Evolutionary conservation across 2,888 invertebrate species (phyloP).

Genomic region (Cerastoderma edule): DNA sequence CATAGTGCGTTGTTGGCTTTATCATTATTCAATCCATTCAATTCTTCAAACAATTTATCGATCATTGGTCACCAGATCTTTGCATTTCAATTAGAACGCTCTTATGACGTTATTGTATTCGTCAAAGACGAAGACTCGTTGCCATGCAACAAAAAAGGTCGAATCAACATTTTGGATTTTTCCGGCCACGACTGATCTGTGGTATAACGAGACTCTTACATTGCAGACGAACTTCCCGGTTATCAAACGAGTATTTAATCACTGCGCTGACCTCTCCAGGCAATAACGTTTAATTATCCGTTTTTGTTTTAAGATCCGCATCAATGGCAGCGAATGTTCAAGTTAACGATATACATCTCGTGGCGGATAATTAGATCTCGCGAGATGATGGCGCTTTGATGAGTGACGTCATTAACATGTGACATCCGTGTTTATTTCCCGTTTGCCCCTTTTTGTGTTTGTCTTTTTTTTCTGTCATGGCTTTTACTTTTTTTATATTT

Average conservation of each 20-base stretch:
- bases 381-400: slow-evolving; percentile 14
- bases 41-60: too few relatives aligned
- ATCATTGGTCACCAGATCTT: too few relatives aligned
- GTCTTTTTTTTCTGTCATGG: too few relatives aligned
- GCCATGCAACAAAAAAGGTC: too few relatives aligned
- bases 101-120: too few relatives aligned
- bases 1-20: too few relatives aligned
- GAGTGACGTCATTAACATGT: not conserved
- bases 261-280: slow-evolving; percentile 5
- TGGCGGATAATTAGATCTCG: slow-evolving; percentile 1
- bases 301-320: slow-evolving; percentile 11
- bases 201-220: not conserved
- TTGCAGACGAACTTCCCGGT: not conserved
- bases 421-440: slow-evolving; percentile 11
- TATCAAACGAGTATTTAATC: slow-evolving; percentile 11
- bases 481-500: too few relatives aligned
- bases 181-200: not conserved
- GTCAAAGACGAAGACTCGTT: too few relatives aligned
- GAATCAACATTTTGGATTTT: not conserved
- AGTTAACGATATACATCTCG: slow-evolving; percentile 9
- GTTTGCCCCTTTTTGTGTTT: too few relatives aligned
- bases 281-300: slow-evolving; percentile 16
- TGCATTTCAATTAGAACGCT: too few relatives aligned
- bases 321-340: not conserved
- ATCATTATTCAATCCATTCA: too few relatives aligned